phyloP scores from a whole-genome alignment of 53 echinoderm and acorn worm genomes.

The Arbacia lixula region DNA sequence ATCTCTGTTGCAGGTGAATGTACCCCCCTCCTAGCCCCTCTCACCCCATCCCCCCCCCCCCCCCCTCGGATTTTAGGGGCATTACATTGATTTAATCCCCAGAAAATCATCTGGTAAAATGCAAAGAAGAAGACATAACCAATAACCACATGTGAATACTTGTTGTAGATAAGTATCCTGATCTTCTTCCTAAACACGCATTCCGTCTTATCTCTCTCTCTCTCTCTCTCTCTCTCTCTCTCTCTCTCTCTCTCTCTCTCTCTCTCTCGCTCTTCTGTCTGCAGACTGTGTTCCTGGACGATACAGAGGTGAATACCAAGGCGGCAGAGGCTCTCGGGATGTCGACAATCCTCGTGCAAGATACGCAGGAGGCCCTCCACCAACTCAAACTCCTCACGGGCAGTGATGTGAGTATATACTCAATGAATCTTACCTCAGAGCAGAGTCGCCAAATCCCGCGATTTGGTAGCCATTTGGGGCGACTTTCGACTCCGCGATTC shows the following conservation, averaged over 20 bases:
- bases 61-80: no score
- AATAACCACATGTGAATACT: not conserved
- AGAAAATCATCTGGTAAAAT: no score
- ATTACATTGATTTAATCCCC: no score
- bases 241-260: not conserved
- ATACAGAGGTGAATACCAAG: slow-evolving; percentile 68
- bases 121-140: not conserved
- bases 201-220: not conserved
- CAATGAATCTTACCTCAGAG: no score
- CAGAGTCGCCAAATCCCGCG: no score
- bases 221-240: not conserved
- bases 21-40: no score
- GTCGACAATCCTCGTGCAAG: slow-evolving; percentile 64
- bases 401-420: slow-evolving; percentile 68
- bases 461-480: no score
- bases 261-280: not conserved
- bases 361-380: slow-evolving; percentile 55
- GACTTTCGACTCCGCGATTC: no score
- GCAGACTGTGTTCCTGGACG: slow-evolving; percentile 82
- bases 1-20: no score
- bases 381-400: slow-evolving; percentile 73
- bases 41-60: no score
- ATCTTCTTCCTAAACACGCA: not conserved
- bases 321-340: slow-evolving; percentile 74
- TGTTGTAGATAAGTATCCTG: no score